A percentile compares a stretch with the other conserved stretches of the same genome.
These are phyloP conservation scores for Spodoptera litura DNA, from an alignment of 1,140 invertebrate species.

Conservation along the genomic window DNA sequence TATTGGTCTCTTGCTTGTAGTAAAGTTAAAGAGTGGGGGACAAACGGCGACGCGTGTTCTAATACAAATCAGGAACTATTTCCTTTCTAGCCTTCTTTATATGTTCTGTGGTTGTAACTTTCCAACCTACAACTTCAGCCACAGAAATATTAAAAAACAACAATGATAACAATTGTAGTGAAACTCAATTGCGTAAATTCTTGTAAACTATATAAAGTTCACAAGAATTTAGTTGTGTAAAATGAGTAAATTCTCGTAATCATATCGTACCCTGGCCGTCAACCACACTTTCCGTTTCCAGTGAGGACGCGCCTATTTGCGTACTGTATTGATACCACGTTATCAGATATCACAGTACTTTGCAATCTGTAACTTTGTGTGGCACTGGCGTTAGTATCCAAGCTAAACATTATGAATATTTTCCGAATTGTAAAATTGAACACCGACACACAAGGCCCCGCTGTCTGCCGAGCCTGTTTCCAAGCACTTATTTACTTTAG, in stretches of 20 bases:
- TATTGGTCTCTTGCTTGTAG: no score
- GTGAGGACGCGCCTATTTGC: conserved; percentile 57
- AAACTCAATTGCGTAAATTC: no score
- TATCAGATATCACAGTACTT: conserved; percentile 27
- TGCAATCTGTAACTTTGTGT: conserved; percentile 9
- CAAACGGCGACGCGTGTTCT: no score
- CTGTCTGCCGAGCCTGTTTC: conserved; percentile 33
- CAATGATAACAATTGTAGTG: no score
- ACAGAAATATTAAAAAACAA: no score
- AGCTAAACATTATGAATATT: not conserved
- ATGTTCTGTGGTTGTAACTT: no score
- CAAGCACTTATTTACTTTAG: conserved; percentile 21
- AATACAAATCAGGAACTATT: no score
- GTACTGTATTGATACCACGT: conserved; percentile 16
- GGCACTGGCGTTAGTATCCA: not conserved
- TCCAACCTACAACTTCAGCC: no score
- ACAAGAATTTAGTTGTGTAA: no score
- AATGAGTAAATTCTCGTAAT: not conserved
- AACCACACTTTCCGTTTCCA: conserved; percentile 51
- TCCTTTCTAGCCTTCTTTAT: no score
- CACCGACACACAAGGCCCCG: conserved; percentile 22
- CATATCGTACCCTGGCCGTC: conserved; percentile 1
- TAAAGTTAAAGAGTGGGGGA: no score
- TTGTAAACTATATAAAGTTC: no score
- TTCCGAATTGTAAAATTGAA: not conserved